Percentiles rank a stretch among this genome's conserved stretches.
Evolutionary conservation across 2,888 invertebrate species (phyloP).

Genomic region (Sisyra terminalis): DNA sequence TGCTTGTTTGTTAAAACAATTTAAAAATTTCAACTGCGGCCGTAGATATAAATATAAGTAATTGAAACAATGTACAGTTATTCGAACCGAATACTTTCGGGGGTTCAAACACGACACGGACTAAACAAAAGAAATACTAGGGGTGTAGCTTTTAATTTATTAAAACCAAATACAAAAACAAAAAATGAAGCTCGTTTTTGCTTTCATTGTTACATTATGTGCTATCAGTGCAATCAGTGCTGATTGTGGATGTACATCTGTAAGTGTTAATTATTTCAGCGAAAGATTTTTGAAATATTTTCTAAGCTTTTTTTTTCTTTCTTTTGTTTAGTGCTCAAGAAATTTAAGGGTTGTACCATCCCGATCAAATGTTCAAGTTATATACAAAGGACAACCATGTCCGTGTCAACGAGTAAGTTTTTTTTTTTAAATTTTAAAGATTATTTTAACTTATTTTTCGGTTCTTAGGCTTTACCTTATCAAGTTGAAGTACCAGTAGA

Average conservation of each 20-base stretch:
- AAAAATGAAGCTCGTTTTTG: conserved; percentile 15
- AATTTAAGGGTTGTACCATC: conserved; percentile 6
- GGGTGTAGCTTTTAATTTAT: no score
- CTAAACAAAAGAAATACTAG: no score
- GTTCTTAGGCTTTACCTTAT: conserved; percentile 12
- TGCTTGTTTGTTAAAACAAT: no score
- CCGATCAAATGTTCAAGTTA: conserved; percentile 14
- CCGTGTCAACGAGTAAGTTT: conserved; percentile 13
- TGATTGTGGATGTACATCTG: conserved; percentile 23
- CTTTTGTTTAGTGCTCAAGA: conserved; percentile 5
- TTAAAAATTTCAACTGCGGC: no score
- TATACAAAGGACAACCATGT: conserved; percentile 17
- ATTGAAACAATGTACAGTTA: no score
- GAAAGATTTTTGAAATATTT: not conserved
- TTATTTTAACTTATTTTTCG: not conserved
- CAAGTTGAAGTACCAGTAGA: conserved; percentile 12
- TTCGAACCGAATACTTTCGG: no score
- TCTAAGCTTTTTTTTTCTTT: conserved; percentile 1
- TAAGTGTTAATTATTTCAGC: conserved; percentile 14
- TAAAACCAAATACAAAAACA: no score
- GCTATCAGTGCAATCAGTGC: conserved; percentile 15
- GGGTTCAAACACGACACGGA: no score
- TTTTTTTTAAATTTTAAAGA: not conserved
- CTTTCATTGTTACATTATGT: conserved; percentile 12
- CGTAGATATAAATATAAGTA: no score